Percentiles rank a stretch among this genome's conserved stretches.
Conservation (phyloP, 2,797 vertebrate species). For the Enteromius fasciolatus region DNA sequence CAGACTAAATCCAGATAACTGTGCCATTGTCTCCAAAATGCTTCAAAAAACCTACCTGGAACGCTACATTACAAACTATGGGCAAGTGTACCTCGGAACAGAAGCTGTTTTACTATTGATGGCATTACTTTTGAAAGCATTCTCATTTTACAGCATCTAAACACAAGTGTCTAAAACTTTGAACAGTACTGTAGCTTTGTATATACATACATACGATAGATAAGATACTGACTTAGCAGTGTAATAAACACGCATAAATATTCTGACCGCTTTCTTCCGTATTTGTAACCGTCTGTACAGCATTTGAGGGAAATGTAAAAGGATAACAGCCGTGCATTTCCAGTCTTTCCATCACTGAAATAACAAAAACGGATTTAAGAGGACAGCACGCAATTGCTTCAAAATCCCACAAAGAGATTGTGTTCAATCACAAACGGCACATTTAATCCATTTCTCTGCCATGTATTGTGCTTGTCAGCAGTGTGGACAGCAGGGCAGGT, state of each 20-base stretch:
- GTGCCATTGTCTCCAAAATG: no score
- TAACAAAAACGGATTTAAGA: constrained; percentile 12
- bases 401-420: constrained; percentile 23
- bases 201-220: no score
- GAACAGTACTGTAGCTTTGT: no score
- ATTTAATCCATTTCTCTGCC: constrained; percentile 3
- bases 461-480: constrained; percentile 14
- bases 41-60: no score
- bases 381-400: background rate
- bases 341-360: constrained; percentile 13
- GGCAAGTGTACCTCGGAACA: no score
- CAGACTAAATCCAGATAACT: no score
- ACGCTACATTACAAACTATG: no score
- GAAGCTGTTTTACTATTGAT: no score
- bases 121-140: no score
- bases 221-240: background rate
- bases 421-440: background rate
- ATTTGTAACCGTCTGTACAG: background rate
- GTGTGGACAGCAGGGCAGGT: constrained; percentile 7
- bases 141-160: no score
- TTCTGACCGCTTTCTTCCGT: background rate
- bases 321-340: background rate
- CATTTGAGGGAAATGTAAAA: background rate
- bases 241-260: background rate
- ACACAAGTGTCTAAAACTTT: no score